These are phyloP conservation scores for Malachius bipustulatus DNA, from an alignment of 2,888 invertebrate genomes.

Conservation along the genomic window DNA sequence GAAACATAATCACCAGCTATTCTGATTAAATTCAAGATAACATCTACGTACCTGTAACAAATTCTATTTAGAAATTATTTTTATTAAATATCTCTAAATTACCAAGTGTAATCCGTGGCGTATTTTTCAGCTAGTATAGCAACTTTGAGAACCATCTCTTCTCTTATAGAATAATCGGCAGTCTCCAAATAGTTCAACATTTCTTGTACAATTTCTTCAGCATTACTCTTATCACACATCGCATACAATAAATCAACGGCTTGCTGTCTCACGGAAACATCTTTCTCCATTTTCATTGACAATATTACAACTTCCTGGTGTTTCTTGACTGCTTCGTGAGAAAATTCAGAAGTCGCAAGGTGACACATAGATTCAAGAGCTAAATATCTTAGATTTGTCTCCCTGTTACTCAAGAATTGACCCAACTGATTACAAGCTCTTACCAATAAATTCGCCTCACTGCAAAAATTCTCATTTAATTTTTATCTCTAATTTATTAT, in stretches of 20 bases:
- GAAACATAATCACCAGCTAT: slow-evolving; percentile 99
- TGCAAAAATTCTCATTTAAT: slow-evolving; percentile 26
- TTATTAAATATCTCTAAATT: slow-evolving; percentile 32
- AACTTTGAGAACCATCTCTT: slow-evolving; percentile 99
- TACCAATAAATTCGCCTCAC: slow-evolving; percentile 92
- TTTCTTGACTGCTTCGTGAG: slow-evolving; percentile 98
- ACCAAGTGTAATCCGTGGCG: slow-evolving; percentile 99
- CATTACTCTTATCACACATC: slow-evolving; percentile 99
- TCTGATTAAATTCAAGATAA: slow-evolving; percentile 94
- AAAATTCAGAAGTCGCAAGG: slow-evolving; percentile 96
- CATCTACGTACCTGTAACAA: slow-evolving; percentile 62
- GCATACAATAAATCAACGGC: slow-evolving; percentile 98
- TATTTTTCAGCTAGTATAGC: slow-evolving; percentile 99
- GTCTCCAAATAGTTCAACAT: slow-evolving; percentile 99
- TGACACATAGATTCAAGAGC: slow-evolving; percentile 99
- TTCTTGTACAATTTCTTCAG: slow-evolving; percentile 98
- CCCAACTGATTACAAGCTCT: slow-evolving; percentile 98
- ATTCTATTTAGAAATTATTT: slow-evolving; percentile 1
- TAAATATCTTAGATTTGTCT: slow-evolving; percentile 94
- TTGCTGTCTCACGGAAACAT: slow-evolving; percentile 94
- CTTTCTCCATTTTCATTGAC: slow-evolving; percentile 98
- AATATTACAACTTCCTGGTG: slow-evolving; percentile 99
- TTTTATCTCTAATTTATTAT: neutral
- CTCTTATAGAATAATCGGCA: slow-evolving; percentile 98
- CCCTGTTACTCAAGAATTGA: slow-evolving; percentile 92